phyloP scores from a whole-genome alignment of 2,888 invertebrate genomes.

The Pristionchus arcanus region DNA sequence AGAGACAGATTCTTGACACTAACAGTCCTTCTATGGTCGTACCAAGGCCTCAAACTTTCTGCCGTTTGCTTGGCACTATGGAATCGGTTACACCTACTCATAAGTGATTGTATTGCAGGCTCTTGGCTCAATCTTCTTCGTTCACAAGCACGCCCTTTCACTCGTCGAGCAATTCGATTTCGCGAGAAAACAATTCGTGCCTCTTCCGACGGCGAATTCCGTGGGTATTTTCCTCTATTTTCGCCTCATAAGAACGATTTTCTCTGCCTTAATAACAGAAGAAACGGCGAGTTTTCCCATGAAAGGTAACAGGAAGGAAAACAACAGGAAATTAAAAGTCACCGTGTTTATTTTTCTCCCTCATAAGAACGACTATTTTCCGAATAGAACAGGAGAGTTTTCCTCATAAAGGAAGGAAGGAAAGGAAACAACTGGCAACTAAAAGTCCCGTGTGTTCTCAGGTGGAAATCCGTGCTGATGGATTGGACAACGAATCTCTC shows the following conservation, averaged over 20 bases:
- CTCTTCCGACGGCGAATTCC: neutral
- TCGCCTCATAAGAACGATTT: neutral
- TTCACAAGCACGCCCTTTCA: conserved; percentile 63
- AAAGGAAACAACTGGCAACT: neutral
- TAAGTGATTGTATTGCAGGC: conserved; percentile 69
- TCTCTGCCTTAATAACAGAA: neutral
- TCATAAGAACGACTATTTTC: neutral
- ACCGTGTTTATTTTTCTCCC: neutral
- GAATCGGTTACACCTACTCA: too few relatives aligned
- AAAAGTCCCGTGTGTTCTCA: neutral
- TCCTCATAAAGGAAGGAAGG: neutral
- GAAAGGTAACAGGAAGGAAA: neutral
- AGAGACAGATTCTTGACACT: too few relatives aligned
- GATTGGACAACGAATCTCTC: conserved; percentile 64
- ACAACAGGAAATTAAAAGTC: neutral
- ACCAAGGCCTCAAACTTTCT: too few relatives aligned
- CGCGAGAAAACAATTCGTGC: conserved; percentile 56
- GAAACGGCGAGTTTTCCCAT: neutral
- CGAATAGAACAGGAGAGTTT: neutral
- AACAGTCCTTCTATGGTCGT: too few relatives aligned
- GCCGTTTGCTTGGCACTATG: too few relatives aligned
- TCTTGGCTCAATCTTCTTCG: conserved; percentile 71
- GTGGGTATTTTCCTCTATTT: neutral
- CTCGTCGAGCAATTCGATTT: conserved; percentile 72
- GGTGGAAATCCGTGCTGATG: conserved; percentile 47